These are phyloP conservation scores for Polyodon spathula DNA, from an alignment of 2,113 vertebrate species.

Conservation along the genomic window DNA sequence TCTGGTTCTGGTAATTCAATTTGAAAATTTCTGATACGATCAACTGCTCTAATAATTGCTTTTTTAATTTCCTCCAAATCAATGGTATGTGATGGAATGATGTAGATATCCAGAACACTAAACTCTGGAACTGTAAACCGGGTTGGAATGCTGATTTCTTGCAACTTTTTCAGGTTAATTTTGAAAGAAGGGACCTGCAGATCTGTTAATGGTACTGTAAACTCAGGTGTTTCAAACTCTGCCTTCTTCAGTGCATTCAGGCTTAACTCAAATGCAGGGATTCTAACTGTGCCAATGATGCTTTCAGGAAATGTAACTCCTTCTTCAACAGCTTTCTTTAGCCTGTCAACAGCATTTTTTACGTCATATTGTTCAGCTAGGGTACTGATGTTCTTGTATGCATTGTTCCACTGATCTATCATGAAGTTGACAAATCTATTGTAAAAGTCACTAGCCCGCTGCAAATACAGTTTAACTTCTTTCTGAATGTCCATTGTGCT, in stretches of 20 bases:
- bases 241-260: slow-evolving; percentile 58
- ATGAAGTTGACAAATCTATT: slow-evolving; percentile 54
- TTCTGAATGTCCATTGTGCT: slow-evolving; percentile 69
- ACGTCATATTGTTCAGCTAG: slow-evolving; percentile 49
- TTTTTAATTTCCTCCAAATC: slow-evolving; percentile 72
- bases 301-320: slow-evolving; percentile 59
- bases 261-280: slow-evolving; percentile 61
- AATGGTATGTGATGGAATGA: slow-evolving; percentile 63
- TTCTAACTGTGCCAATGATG: slow-evolving; percentile 32
- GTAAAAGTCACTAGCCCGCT: slow-evolving; percentile 66
- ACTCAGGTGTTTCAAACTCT: slow-evolving; percentile 60
- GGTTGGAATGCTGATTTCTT: slow-evolving; percentile 65
- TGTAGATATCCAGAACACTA: slow-evolving; percentile 57
- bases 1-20: slow-evolving; percentile 58
- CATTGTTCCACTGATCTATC: slow-evolving; percentile 45
- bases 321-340: slow-evolving; percentile 49
- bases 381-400: slow-evolving; percentile 42
- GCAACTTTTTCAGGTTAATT: slow-evolving; percentile 67
- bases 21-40: slow-evolving; percentile 59
- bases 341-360: slow-evolving; percentile 40
- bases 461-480: slow-evolving; percentile 61
- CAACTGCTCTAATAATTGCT: slow-evolving; percentile 63
- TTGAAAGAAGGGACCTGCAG: slow-evolving; percentile 59
- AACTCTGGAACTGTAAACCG: slow-evolving; percentile 69
- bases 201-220: slow-evolving; percentile 76